Evolutionary conservation across 64 coral and sea anemone genomes (phyloP).

Genomic region (Actinia tenebrosa): DNA sequence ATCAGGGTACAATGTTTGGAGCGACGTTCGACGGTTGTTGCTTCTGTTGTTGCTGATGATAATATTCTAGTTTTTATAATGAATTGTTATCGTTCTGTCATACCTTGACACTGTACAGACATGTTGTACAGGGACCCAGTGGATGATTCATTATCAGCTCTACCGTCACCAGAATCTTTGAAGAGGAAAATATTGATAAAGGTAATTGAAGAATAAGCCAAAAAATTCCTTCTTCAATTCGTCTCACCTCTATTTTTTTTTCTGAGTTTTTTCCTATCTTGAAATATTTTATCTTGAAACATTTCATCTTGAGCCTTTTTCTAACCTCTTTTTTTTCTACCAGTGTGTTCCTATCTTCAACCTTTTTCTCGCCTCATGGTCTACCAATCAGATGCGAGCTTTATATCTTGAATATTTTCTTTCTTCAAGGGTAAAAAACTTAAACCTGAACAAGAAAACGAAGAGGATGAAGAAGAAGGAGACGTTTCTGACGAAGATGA

Average conservation of each 20-base stretch:
- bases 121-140: constrained; percentile 65
- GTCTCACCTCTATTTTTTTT: too few species aligned
- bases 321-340: too few species aligned
- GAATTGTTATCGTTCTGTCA: neutral
- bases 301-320: too few species aligned
- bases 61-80: neutral
- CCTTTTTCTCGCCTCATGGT: neutral
- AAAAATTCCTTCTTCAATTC: neutral
- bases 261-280: too few species aligned
- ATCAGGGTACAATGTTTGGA: too few species aligned
- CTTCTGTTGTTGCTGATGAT: neutral
- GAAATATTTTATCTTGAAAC: too few species aligned
- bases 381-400: neutral
- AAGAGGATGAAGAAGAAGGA: constrained; percentile 51
- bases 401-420: neutral
- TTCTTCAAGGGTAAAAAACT: constrained; percentile 80
- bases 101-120: constrained; percentile 34
- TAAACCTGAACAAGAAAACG: constrained; percentile 57
- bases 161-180: constrained; percentile 88
- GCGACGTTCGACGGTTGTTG: too few species aligned
- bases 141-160: constrained; percentile 13
- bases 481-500: constrained; percentile 95
- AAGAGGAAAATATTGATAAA: constrained; percentile 92
- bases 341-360: too few species aligned
- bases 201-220: constrained; percentile 16